Evolutionary conservation across 2,113 vertebrate species (phyloP), one percentile per base, ranked within the genome.

Genomic region (Pseudopipra pipra): DNA sequence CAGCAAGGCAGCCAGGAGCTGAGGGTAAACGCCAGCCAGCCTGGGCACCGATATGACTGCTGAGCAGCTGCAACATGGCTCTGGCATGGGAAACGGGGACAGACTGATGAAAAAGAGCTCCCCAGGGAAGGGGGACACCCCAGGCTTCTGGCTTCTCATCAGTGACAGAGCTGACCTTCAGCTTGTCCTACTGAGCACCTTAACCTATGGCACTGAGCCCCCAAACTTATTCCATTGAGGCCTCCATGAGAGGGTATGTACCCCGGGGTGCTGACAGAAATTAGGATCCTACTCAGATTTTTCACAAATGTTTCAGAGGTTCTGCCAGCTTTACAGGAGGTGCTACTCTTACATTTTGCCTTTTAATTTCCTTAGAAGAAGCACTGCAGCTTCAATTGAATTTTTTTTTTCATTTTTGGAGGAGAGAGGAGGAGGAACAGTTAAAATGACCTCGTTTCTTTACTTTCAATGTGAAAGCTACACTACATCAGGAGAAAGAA

Each of bases 161-260:
- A 15, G 20, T 24, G 5, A 9, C 19, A 25, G 22, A 72, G 13
- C 9, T 35, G 41, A 30, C 35, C 20, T 68, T 67, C 22, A 58
- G 4, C 16, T 56, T 66, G 8, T 39, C 25, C 37, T 61, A 7
- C 16, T 22, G 12, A 63, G 37, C 33, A 62, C 11, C 9, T 71
- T 46, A 82, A 33, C 0, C 1, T 8, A 11, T 37, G 19, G 11
- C 2, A 0, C 27, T 37, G 20, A 44, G 31, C 2, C 3, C 33
- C 23, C 62, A 22, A 55, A 21, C 12, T 37, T 52, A 82, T 25
- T 5, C 21, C 6, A 20, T 11, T 52, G 43, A 43, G 49, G 47
- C 4, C 2, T 3, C 20, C 13, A 9, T 33, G 17, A 39, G 3
- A 3, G 4, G 6, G 2, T 16, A 59, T 6, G 12, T 24, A 70